Base-by-base conservation (phyloP, 2,113 vertebrate species). In the Lophochroa leadbeateri region DNA sequence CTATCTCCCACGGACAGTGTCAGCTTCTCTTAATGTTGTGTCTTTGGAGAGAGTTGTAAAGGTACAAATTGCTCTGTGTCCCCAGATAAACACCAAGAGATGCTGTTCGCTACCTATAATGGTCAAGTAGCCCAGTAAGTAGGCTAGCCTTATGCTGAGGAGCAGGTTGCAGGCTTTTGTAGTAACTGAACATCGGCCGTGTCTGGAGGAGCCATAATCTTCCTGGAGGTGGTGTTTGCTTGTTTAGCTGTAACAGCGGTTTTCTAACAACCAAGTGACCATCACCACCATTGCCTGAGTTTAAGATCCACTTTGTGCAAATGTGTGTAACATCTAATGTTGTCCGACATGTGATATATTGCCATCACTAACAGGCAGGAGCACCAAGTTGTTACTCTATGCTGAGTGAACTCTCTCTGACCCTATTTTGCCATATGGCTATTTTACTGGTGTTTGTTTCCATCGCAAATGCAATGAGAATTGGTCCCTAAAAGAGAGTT, bases 301-400 rank as follows among this genome's bases (percentile, higher is more conserved):
- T 50, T 79, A 35, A 89, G 35, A 20, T 69, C 74, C 0, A 0
- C 44, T 64, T 75, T 41, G 21, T 39, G 81, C 29, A 17, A 39
- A 61, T 6, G 18, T 4, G 18, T 33, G 29, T 18, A 70, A 28
- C 46, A 7, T 23, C 44, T 20, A 18, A 43, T 20, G 27, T 27
- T 69, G 37, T 14, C 44, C 0, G 1, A 35, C 0, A 0, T 44
- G 74, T 13, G 47, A 44, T 9, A 16, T 31, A 27, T 14, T 23
- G 20, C 35, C 43, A 7, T 29, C 1, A 1, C 35, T 39, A 57
- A 49, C 20, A 29, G 17, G 27, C 14, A 68, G 50, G 72, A 60
- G 17, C 50, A 53, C n/a, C 44, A 24, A 44, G 60, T 12, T 31
- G 18, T 43, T 72, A 13, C 41, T 65, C 68, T 33, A 28, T 33